These are phyloP conservation scores for Oreocharis arfaki DNA, from an alignment of 2,113 vertebrate species.

Conservation along the genomic window DNA sequence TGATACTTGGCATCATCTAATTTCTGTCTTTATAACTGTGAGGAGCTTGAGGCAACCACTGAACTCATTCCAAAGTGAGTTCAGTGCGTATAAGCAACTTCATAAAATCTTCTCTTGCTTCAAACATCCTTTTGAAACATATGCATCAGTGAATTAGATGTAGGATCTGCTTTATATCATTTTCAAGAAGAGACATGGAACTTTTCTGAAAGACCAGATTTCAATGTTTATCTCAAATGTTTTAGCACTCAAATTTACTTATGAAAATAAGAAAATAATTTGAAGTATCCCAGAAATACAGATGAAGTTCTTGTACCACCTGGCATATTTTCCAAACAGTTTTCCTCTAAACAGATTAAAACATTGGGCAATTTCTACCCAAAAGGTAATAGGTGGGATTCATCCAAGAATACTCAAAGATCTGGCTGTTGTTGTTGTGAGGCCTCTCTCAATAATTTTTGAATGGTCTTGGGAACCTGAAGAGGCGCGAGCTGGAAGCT, in stretches of 20 bases:
- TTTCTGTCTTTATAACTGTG: not conserved
- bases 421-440: not conserved
- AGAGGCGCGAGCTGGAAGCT: not conserved
- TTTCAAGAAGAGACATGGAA: not conserved
- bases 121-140: not conserved
- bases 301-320: not conserved
- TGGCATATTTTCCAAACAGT: not conserved
- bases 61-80: not conserved
- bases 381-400: not conserved
- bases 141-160: not conserved
- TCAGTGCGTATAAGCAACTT: not conserved
- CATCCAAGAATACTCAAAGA: not conserved
- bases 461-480: accelerated
- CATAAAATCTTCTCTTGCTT: not conserved
- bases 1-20: not conserved
- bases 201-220: not conserved
- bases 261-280: not conserved
- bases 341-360: not conserved
- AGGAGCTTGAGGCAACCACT: not conserved
- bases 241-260: not conserved
- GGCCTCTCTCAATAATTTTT: not conserved
- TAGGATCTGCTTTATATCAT: not conserved
- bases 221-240: not conserved
- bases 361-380: not conserved
- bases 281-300: not conserved